Percentiles rank a stretch among this genome's conserved stretches.
These are phyloP conservation scores for Tholera decimalis DNA, from an alignment of 2,888 invertebrate species.

Conservation along the genomic window DNA sequence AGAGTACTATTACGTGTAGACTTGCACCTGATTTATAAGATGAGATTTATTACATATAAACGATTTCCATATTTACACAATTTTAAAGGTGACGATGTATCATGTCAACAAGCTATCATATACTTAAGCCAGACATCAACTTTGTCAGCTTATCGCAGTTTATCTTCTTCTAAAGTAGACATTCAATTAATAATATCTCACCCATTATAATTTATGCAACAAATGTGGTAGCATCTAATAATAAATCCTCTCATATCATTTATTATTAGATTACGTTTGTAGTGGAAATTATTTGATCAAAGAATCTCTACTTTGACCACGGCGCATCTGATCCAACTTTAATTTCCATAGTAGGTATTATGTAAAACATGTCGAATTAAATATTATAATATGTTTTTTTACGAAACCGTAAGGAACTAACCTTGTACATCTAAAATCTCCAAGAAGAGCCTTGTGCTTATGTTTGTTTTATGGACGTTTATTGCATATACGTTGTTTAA, in stretches of 20 bases:
- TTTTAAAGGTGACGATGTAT: slow-evolving; percentile 6
- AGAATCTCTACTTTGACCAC: slow-evolving; percentile 44
- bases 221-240: slow-evolving; percentile 10
- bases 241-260: slow-evolving; percentile 1
- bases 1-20: background rate
- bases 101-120: slow-evolving; percentile 16
- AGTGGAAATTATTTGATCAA: slow-evolving; percentile 15
- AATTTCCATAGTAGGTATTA: slow-evolving; percentile 51
- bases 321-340: slow-evolving; percentile 43
- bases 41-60: background rate
- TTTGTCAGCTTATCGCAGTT: slow-evolving; percentile 9
- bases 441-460: slow-evolving; percentile 48
- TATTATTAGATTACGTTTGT: slow-evolving; percentile 19
- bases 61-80: slow-evolving; percentile 16
- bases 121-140: slow-evolving; percentile 1
- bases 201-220: slow-evolving; percentile 26
- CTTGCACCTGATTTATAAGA: slow-evolving; percentile 6
- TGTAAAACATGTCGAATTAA: slow-evolving; percentile 38
- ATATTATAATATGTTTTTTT: slow-evolving; percentile 20
- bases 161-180: slow-evolving; percentile 20
- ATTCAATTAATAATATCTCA: slow-evolving; percentile 26
- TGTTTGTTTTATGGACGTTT: slow-evolving; percentile 47
- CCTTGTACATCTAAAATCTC: slow-evolving; percentile 56
- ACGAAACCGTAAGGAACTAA: slow-evolving; percentile 44
- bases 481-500: slow-evolving; percentile 42